Conservation (phyloP, 2,113 vertebrate genomes). For the Chitala chitala region DNA sequence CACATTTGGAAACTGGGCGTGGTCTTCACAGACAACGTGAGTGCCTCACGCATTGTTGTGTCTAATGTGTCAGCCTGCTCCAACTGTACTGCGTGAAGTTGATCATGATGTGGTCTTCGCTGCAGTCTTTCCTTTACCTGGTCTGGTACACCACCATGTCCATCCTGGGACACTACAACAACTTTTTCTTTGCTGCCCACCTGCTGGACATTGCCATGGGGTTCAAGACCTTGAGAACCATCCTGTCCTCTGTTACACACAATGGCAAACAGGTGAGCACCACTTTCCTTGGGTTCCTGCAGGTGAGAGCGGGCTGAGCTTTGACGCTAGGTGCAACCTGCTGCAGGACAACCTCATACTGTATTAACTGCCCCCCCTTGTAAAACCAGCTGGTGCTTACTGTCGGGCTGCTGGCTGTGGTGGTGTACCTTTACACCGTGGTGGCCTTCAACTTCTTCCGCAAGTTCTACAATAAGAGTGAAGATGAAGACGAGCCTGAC, state of each 20-base stretch:
- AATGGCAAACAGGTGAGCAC: conserved; percentile 91
- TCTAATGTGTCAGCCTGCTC: background rate
- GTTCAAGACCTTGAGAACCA: conserved; percentile 93
- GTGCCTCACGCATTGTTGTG: conserved; percentile 44
- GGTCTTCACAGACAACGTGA: conserved; percentile 95
- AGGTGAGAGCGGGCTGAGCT: conserved; percentile 39
- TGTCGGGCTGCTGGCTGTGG: conserved; percentile 89
- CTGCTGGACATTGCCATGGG: conserved; percentile 97
- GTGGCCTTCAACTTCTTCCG: conserved; percentile 99
- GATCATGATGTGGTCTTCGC: conserved; percentile 2
- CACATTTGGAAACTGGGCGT: conserved; percentile 95
- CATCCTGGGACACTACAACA: conserved; percentile 96
- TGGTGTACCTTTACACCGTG: conserved; percentile 96
- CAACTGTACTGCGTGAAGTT: background rate
- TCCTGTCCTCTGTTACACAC: conserved; percentile 94
- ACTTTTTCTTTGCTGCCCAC: conserved; percentile 98
- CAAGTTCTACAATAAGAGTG: conserved; percentile 98
- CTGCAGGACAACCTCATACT: background rate
- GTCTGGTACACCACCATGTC: conserved; percentile 99
- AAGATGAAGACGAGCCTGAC: conserved; percentile 88
- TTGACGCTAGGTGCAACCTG: background rate
- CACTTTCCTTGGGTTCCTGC: conserved; percentile 5
- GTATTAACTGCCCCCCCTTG: background rate
- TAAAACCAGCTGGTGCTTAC: conserved; percentile 79
- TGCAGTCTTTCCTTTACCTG: conserved; percentile 89